Percentiles rank a stretch among this genome's conserved stretches.
These are phyloP conservation scores for Charaxes varanes DNA, from an alignment of 1,140 invertebrate genomes.

Conservation along the genomic window DNA sequence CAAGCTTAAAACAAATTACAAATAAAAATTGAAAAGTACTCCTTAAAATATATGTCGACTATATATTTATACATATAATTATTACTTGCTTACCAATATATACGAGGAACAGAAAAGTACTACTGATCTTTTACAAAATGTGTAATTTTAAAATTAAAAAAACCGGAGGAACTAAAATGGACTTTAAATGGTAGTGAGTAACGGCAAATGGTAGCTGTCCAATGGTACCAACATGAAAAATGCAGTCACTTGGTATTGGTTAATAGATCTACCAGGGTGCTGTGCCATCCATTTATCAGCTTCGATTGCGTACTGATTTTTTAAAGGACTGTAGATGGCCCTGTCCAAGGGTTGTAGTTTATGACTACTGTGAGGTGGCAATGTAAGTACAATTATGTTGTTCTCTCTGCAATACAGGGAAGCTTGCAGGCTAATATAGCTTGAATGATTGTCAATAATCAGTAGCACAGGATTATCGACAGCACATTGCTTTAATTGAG, in stretches of 20 bases:
- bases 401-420: no score
- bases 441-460: no score
- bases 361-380: conserved; percentile 8
- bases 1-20: conserved; percentile 1
- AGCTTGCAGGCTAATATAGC: no score
- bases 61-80: conserved; percentile 1
- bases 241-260: background rate
- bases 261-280: conserved; percentile 1
- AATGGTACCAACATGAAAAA: background rate
- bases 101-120: background rate
- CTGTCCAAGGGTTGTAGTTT: conserved; percentile 8
- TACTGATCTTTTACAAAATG: background rate
- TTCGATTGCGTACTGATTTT: conserved; percentile 1
- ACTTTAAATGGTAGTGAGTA: background rate
- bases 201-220: background rate
- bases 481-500: no score
- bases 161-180: background rate
- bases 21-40: background rate
- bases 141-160: background rate
- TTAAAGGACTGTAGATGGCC: background rate
- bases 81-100: background rate
- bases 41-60: background rate
- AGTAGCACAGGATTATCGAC: no score
- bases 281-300: conserved; percentile 1
- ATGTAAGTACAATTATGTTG: conserved; percentile 3